phyloP scores from a whole-genome alignment of 2,797 vertebrate species.

The Sebastes ruberrimus region DNA sequence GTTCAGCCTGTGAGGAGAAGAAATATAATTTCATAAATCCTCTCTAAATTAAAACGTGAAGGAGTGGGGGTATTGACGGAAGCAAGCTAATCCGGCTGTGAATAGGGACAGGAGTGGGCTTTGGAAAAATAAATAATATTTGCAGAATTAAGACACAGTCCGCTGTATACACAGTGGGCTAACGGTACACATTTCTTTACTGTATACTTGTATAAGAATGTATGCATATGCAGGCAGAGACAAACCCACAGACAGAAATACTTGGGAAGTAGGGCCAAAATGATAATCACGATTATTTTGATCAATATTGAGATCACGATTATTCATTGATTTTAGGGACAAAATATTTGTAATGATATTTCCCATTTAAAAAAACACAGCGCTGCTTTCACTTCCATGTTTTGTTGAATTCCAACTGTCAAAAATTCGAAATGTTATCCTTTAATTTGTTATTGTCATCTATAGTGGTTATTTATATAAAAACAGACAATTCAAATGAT shows the following conservation, averaged over 20 bases:
- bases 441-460: too few relatives aligned
- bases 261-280: not conserved
- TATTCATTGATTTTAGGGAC: too few relatives aligned
- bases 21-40: slow-evolving; percentile 67
- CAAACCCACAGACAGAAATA: not conserved
- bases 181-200: not conserved
- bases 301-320: too few relatives aligned
- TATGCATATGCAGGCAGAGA: not conserved
- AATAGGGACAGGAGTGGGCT: slow-evolving; percentile 53
- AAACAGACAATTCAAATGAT: too few relatives aligned
- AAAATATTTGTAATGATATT: too few relatives aligned
- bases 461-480: too few relatives aligned
- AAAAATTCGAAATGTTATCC: too few relatives aligned
- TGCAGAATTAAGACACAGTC: slow-evolving; percentile 36
- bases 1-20: slow-evolving; percentile 37
- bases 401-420: too few relatives aligned
- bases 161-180: not conserved
- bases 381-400: too few relatives aligned
- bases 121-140: slow-evolving; percentile 50
- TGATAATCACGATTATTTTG: too few relatives aligned
- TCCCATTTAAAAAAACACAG: too few relatives aligned
- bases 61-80: slow-evolving; percentile 48
- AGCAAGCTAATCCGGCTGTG: slow-evolving; percentile 62
- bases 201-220: not conserved
- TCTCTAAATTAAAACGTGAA: slow-evolving; percentile 68